phyloP scores from a whole-genome alignment of 2,113 vertebrate species.

The Tyto alba region DNA sequence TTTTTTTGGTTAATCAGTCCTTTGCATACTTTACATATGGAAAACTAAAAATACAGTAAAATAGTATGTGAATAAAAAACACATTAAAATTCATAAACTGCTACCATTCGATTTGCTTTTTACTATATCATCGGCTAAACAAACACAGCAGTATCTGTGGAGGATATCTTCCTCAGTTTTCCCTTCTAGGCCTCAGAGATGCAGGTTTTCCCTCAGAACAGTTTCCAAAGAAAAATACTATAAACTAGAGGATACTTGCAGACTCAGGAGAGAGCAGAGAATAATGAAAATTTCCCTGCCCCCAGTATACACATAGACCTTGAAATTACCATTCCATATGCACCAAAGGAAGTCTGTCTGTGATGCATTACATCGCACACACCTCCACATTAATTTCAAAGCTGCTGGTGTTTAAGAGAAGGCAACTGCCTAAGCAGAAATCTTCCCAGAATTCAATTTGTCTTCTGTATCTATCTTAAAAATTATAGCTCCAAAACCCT shows the following conservation, averaged over 20 bases:
- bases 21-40: neutral
- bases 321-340: neutral
- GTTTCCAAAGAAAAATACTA: neutral
- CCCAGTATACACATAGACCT: neutral
- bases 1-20: neutral
- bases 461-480: neutral
- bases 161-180: neutral
- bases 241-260: neutral
- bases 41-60: conserved; percentile 25
- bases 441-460: neutral
- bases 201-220: neutral
- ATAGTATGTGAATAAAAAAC: neutral
- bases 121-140: neutral
- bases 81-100: conserved; percentile 27
- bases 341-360: neutral
- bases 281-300: neutral
- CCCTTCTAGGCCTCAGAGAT: neutral
- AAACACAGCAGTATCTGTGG: neutral
- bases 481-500: neutral
- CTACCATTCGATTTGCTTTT: conserved; percentile 14
- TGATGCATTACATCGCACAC: neutral
- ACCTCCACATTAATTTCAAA: neutral
- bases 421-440: neutral
- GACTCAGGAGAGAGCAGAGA: neutral
- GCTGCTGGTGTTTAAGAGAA: neutral